Base-by-base conservation (phyloP, 2,113 vertebrate genomes). In the Amblyopsis rosae region DNA sequence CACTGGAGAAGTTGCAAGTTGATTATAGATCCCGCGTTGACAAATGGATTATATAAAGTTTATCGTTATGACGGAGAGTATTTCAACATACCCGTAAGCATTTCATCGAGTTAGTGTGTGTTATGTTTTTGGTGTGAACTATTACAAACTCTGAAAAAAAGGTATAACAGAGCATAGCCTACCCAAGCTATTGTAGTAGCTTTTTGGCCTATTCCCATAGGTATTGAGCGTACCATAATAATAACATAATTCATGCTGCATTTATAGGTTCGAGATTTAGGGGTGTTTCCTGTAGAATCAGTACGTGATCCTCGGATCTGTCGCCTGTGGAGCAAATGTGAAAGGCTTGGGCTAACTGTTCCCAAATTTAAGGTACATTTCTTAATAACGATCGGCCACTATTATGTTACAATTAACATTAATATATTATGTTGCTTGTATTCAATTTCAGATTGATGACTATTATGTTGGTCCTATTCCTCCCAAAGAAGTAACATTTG, bases 401-500 rank as follows among this genome's bases (percentile, higher is more conserved):
- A 53, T 17, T 48, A 41, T 12, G 10, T 11, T 45, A 15, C 16
- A 4, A 60, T 12, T 13, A 58, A 32, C 4, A 32, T 12, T 12
- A 32, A 12, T 58, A 1, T 58, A 16, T 48, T 32, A 46, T 55
- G 10, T 59, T 66, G 47, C 1, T 4, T 46, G 15, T 49, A 0
- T 69, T 12, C 59, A 12, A 33, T 72, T 82, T 49, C 90, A 99
- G 98, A 93, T 98, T 72, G 98, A 99, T 85, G 96, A 98, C 59
- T 94, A 94, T 86, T 98, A 98, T 8, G 93, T 98, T 67, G 98
- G 96, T 48, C 94, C 95, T 0, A 92, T 97, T 86, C 96, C 95
- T 82, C 96, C 95, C 32, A 99, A 96, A 89, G 96, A 99, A 94
- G 94, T 99, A 83, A 99, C 98, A 17, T 97, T 99, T 90, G 94